Conservation (phyloP, 2,797 vertebrate genomes). For the Fundulus diaphanus region DNA sequence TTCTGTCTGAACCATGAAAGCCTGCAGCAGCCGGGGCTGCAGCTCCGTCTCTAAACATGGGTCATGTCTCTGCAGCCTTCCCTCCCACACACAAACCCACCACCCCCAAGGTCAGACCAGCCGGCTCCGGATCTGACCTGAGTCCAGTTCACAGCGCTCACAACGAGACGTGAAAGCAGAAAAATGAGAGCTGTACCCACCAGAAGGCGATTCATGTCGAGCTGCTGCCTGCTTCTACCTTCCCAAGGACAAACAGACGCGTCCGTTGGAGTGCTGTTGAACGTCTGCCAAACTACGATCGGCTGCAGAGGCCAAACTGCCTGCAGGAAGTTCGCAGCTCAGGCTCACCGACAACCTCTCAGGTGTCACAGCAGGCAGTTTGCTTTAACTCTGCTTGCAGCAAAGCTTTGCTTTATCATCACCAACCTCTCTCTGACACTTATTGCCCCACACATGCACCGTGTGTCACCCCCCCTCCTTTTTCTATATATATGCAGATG, state of each 20-base stretch:
- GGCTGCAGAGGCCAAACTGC: conserved; percentile 59
- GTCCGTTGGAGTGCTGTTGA: conserved; percentile 49
- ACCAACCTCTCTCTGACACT: too few relatives aligned
- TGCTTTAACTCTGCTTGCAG: too few relatives aligned
- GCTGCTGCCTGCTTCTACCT: conserved; percentile 43
- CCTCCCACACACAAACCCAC: too few relatives aligned
- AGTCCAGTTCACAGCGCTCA: background rate
- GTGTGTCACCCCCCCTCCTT: too few relatives aligned
- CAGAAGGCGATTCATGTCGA: conserved; percentile 75
- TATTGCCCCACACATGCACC: too few relatives aligned
- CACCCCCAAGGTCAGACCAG: conserved; percentile 1
- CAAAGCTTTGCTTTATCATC: too few relatives aligned
- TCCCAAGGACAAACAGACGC: conserved; percentile 54
- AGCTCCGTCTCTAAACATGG: background rate
- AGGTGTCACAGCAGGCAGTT: too few relatives aligned
- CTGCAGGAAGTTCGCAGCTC: background rate
- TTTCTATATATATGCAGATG: too few relatives aligned
- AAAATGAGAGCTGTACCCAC: conserved; percentile 55
- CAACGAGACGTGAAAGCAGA: background rate
- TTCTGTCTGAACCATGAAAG: background rate
- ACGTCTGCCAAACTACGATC: conserved; percentile 72
- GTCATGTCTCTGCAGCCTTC: background rate
- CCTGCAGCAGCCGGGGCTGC: background rate
- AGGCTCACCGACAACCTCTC: too few relatives aligned
- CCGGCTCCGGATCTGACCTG: too few relatives aligned